Evolutionary conservation across 2,797 vertebrate genomes (phyloP), one percentile per base, ranked within the genome.

Genomic region (Distichodus sexfasciatus): DNA sequence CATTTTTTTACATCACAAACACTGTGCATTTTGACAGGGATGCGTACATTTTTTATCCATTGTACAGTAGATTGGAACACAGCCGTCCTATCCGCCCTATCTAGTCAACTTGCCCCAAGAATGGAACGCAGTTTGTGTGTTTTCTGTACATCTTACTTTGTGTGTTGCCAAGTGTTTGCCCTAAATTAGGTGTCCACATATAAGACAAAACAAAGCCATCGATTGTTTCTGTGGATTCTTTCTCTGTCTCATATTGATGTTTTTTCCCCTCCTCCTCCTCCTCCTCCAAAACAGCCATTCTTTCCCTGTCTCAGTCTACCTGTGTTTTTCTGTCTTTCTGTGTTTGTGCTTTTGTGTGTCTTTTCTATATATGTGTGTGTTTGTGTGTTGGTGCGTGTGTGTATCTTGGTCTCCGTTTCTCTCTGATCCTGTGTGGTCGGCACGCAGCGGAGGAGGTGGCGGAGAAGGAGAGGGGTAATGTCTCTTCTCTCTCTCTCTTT

Each of bases 391-490:
- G n/a, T n/a, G n/a, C n/a, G n/a, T n/a, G 67, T 65, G 64, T 76
- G 47, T 57, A 38, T 66, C 47, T 40, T 17, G 24, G 36, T 59
- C 67, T 55, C 40, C 35, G 61, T 35, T 17, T 79, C 63, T 79
- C 47, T 76, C 74, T 71, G 63, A 77, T 71, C 72, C 69, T 79
- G 71, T 78, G 65, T 76, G 70, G 68, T 73, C 71, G 59, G 66
- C 68, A 72, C 69, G 67, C 77, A 79, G 77, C 19, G 77, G 54
- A 74, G 73, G 66, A 76, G 64, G 77, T 72, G 74, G 72, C 68
- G 77, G 71, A 69, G 77, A 72, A 76, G 72, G 65, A 78, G 77
- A 79, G 67, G 74, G 77, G 77, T 79, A 79, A 79, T 74, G 71
- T 76, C 68, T 74, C 71, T 74, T 68, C 68, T 74, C 71, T 76